Evolutionary conservation across 1,140 invertebrate genomes (phyloP).

Genomic region (Philotrypesis tridentata): DNA sequence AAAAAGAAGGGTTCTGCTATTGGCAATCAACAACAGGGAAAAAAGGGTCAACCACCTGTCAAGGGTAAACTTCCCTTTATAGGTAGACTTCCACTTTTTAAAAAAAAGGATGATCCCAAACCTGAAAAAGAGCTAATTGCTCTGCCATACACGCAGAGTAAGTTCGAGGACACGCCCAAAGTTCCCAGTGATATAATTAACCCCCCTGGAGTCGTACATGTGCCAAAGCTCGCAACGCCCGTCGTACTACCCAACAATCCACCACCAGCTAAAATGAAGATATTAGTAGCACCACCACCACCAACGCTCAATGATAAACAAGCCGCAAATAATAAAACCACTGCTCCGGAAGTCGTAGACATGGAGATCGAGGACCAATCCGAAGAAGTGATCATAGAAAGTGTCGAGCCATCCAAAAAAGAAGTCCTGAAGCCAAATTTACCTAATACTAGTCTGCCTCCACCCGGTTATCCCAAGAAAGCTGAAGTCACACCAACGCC

Average conservation of each 20-base stretch:
- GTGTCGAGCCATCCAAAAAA: constrained; percentile 54
- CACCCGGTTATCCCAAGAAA: constrained; percentile 43
- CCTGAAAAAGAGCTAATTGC: constrained; percentile 69
- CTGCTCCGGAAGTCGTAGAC: constrained; percentile 65
- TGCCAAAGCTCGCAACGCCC: constrained; percentile 74
- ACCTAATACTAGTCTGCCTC: constrained; percentile 44
- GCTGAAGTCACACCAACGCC: constrained; percentile 41
- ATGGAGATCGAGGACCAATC: constrained; percentile 74
- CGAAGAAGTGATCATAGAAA: constrained; percentile 68
- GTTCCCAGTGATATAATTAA: constrained; percentile 71
- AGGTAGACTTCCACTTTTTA: constrained; percentile 80
- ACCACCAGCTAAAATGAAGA: constrained; percentile 62
- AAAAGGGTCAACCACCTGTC: constrained; percentile 54
- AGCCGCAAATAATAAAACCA: constrained; percentile 37
- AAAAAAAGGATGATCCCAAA: constrained; percentile 76
- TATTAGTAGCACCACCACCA: constrained; percentile 67
- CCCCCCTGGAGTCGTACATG: constrained; percentile 74
- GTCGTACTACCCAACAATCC: constrained; percentile 55
- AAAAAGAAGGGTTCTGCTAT: constrained; percentile 58
- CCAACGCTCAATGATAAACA: constrained; percentile 63
- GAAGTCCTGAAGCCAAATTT: constrained; percentile 24
- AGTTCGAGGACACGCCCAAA: constrained; percentile 70
- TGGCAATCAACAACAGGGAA: constrained; percentile 47
- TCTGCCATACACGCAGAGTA: constrained; percentile 68
- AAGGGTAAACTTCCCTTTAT: constrained; percentile 81